Percentiles rank a stretch among this genome's conserved stretches.
Evolutionary conservation across 1,140 invertebrate species (phyloP).

Genomic region (Nephila pilipes): DNA sequence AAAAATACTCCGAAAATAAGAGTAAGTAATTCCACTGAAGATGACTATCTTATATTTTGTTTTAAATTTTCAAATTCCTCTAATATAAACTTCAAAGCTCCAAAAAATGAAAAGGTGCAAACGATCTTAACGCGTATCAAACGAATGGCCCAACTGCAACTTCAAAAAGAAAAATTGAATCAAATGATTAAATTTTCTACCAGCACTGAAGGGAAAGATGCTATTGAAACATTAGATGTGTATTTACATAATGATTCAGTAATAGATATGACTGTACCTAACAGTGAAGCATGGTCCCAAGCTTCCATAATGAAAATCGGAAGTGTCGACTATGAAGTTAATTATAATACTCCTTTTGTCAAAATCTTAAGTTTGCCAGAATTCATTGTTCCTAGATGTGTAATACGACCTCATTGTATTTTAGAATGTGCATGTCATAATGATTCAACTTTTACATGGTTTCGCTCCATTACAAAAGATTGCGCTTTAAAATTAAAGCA

Average conservation of each 20-base stretch:
- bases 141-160: not conserved
- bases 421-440: conserved; percentile 84
- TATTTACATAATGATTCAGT: conserved; percentile 19
- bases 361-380: conserved; percentile 85
- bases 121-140: conserved; percentile 12
- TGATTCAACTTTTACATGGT: conserved; percentile 87
- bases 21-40: not conserved
- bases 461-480: conserved; percentile 79
- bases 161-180: conserved; percentile 39
- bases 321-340: conserved; percentile 85
- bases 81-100: conserved; percentile 21
- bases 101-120: conserved; percentile 41
- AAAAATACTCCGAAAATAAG: not conserved
- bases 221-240: not conserved
- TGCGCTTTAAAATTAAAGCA: not conserved
- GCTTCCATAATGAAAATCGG: conserved; percentile 80
- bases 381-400: conserved; percentile 88
- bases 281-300: conserved; percentile 54
- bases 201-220: not conserved
- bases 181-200: not conserved
- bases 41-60: not conserved
- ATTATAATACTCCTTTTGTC: conserved; percentile 89
- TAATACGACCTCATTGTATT: conserved; percentile 89
- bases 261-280: conserved; percentile 28
- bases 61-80: not conserved